These are phyloP conservation scores for Seriola quinqueradiata DNA, from an alignment of 2,113 vertebrate species.

Conservation along the genomic window DNA sequence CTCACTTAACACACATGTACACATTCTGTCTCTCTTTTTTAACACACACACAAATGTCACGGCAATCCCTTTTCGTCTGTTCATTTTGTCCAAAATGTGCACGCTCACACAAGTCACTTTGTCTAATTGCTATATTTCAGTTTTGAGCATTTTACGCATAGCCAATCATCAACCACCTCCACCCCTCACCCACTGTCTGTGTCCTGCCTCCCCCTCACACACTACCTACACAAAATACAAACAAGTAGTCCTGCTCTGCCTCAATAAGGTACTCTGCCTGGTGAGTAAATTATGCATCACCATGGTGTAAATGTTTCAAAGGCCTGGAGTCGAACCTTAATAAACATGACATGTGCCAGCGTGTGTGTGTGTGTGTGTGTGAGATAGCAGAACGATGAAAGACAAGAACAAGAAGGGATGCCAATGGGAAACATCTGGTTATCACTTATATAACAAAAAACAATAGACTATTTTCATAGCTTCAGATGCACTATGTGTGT, in stretches of 20 bases:
- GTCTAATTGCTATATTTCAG: constrained; percentile 29
- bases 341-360: constrained; percentile 22
- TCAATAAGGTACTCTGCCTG: constrained; percentile 37
- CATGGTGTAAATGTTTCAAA: constrained; percentile 76
- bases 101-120: not conserved
- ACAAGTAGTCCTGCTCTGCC: constrained; percentile 37
- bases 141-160: constrained; percentile 25
- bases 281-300: constrained; percentile 72
- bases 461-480: constrained; percentile 59
- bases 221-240: constrained; percentile 37
- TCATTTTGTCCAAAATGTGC: constrained; percentile 4
- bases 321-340: constrained; percentile 39
- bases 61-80: not conserved
- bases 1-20: constrained; percentile 28
- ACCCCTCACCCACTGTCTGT: constrained; percentile 34
- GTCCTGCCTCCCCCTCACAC: constrained; percentile 27
- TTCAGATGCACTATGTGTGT: constrained; percentile 32
- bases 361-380: constrained; percentile 12
- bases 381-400: constrained; percentile 33
- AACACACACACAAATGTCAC: not conserved
- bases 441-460: constrained; percentile 66
- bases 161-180: constrained; percentile 22
- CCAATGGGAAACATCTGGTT: constrained; percentile 77
- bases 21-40: not conserved
- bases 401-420: constrained; percentile 50